These are phyloP conservation scores for Papio anubis DNA, from an alignment of 2,113 vertebrate species.

Conservation along the genomic window DNA sequence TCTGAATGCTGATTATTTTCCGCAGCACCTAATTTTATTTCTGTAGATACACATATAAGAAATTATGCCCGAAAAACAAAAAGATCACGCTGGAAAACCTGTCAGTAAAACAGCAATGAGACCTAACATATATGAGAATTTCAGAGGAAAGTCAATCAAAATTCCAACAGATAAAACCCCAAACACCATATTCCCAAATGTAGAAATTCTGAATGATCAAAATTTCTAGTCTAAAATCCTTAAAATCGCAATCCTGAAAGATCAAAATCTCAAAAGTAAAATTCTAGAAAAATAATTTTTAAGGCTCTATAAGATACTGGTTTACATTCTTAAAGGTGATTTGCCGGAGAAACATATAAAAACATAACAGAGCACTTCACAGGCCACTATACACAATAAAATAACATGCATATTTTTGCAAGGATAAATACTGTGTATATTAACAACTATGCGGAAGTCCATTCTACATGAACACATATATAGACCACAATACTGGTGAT, in stretches of 20 bases:
- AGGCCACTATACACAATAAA: neutral
- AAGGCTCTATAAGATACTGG: neutral
- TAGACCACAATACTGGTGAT: neutral
- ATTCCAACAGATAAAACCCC: neutral
- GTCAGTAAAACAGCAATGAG: neutral
- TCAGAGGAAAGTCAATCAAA: neutral
- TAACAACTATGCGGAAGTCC: neutral
- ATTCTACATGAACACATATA: neutral
- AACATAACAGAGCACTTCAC: neutral
- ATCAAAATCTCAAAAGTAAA: neutral
- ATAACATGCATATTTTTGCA: neutral
- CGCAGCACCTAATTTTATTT: neutral
- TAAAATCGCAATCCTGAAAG: neutral
- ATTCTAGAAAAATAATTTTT: neutral
- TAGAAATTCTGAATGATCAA: no score
- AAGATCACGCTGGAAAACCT: neutral
- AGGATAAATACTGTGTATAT: neutral
- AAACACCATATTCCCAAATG: no score
- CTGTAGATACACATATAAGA: neutral
- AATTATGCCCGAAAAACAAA: neutral
- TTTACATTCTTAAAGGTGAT: neutral
- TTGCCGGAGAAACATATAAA: neutral
- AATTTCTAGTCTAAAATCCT: neutral
- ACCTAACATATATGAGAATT: neutral
- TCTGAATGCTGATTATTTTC: neutral